Conservation (phyloP, 2,797 vertebrate genomes). For the Pangasius mekongensis region DNA sequence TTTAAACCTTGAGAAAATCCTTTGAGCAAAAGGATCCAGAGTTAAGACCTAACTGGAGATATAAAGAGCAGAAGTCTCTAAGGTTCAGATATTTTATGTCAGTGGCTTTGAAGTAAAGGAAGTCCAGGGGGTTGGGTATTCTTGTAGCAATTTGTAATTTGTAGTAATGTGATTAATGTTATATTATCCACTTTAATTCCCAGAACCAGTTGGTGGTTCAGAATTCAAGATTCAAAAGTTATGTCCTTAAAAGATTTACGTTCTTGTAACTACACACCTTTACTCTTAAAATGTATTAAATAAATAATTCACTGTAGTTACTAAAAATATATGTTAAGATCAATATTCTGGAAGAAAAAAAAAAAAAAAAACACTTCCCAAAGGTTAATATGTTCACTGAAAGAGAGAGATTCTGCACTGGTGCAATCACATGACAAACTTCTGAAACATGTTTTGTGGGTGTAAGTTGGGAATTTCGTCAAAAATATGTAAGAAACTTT, state of each 20-base stretch:
- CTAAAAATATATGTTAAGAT: neutral
- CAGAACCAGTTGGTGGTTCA: neutral
- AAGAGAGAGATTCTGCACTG: neutral
- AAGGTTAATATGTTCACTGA: neutral
- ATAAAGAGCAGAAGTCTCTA: neutral
- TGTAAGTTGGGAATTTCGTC: neutral
- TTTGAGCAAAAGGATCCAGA: neutral
- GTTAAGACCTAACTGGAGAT: neutral
- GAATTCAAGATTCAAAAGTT: neutral
- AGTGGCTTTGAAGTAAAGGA: slow-evolving; percentile 4
- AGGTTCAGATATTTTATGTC: neutral
- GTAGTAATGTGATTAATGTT: neutral
- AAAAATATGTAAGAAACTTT: neutral
- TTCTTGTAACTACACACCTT: neutral
- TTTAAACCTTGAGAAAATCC: slow-evolving; percentile 31
- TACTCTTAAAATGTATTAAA: neutral
- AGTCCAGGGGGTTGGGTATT: neutral
- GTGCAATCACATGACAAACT: neutral
- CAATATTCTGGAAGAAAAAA: neutral
- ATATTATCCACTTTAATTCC: neutral
- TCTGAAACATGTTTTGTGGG: neutral
- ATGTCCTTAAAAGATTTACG: neutral
- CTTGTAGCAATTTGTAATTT: neutral
- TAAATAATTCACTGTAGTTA: neutral
- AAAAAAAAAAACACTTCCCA: neutral